phyloP scores from a whole-genome alignment of 2,797 vertebrate genomes.

The Diglossa cyanea region DNA sequence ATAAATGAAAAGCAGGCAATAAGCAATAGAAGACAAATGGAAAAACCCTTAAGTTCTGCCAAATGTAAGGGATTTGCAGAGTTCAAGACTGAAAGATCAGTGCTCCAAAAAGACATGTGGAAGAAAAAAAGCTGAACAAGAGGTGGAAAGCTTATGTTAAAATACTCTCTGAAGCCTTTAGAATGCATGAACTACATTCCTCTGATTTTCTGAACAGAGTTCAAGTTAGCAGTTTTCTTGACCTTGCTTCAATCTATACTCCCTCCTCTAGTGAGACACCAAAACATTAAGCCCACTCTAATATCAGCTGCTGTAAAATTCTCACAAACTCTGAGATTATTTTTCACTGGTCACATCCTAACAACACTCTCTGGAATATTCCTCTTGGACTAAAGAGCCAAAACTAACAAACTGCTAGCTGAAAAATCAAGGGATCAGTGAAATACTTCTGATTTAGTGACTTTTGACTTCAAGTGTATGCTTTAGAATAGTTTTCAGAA shows the following conservation, averaged over 20 bases:
- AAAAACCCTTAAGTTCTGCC: background rate
- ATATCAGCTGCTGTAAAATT: background rate
- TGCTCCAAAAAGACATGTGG: background rate
- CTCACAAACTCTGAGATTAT: background rate
- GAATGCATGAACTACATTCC: background rate
- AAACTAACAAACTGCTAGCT: background rate
- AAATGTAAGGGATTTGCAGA: background rate
- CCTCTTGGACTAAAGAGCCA: background rate
- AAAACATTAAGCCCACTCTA: background rate
- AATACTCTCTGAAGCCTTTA: background rate
- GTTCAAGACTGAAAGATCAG: background rate
- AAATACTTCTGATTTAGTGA: background rate
- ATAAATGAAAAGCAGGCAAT: background rate
- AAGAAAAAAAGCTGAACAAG: background rate
- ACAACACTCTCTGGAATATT: background rate
- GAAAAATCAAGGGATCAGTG: background rate
- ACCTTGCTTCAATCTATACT: background rate
- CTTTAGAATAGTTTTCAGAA: background rate
- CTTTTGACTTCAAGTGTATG: background rate
- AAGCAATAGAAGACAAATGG: background rate
- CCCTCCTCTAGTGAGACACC: background rate
- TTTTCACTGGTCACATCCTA: background rate
- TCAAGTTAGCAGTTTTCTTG: background rate
- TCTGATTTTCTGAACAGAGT: background rate
- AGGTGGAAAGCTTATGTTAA: background rate